These are phyloP conservation scores for Leucania comma DNA, from an alignment of 2,888 invertebrate genomes.

Conservation along the genomic window DNA sequence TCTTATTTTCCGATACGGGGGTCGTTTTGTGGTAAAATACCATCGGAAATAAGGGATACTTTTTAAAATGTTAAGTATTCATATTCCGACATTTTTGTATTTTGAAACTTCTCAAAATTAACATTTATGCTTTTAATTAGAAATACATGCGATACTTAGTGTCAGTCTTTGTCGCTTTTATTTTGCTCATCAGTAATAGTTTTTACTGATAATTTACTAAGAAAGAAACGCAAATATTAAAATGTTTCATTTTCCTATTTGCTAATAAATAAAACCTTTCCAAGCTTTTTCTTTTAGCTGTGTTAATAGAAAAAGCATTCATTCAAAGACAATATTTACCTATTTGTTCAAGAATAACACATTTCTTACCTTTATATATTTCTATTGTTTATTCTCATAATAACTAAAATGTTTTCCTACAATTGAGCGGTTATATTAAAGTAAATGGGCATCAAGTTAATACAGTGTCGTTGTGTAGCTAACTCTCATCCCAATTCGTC, in stretches of 20 bases:
- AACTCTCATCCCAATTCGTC: slow-evolving; percentile 80
- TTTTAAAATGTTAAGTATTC: slow-evolving; percentile 46
- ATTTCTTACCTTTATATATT: not conserved
- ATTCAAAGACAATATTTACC: not conserved
- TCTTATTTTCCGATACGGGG: slow-evolving; percentile 82
- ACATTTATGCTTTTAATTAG: slow-evolving; percentile 16
- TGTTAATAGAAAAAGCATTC: not conserved
- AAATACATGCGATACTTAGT: slow-evolving; percentile 13
- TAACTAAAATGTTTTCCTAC: slow-evolving; percentile 18
- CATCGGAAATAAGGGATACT: slow-evolving; percentile 56
- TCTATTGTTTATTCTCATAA: not conserved
- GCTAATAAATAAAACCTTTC: not conserved
- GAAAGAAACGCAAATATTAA: slow-evolving; percentile 18
- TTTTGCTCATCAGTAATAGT: not conserved
- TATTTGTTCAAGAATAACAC: not conserved
- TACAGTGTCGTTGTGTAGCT: slow-evolving; percentile 68
- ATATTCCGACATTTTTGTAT: slow-evolving; percentile 45
- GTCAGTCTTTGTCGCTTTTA: not conserved
- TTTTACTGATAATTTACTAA: not conserved
- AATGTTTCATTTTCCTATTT: not conserved
- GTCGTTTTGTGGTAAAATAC: slow-evolving; percentile 62
- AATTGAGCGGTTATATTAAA: slow-evolving; percentile 54
- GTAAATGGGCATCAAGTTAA: slow-evolving; percentile 75
- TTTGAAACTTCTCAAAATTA: slow-evolving; percentile 18
- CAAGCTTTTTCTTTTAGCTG: not conserved